Evolutionary conservation across 2,113 vertebrate genomes (phyloP).

Genomic region (Sturnira hondurensis): DNA sequence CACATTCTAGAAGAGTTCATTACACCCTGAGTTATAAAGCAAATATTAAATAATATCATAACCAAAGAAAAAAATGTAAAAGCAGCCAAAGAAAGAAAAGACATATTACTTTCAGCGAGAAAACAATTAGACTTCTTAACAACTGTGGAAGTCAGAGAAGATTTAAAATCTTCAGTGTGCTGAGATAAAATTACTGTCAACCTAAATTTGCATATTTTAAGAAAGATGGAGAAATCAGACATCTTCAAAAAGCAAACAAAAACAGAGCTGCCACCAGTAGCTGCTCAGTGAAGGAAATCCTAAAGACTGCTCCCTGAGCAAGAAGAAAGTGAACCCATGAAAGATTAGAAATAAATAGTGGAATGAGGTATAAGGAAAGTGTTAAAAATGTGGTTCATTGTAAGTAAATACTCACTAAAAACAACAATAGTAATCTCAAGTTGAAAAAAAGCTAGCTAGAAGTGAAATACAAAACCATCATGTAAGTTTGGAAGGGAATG

Average conservation of each 20-base stretch:
- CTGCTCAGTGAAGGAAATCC: background rate
- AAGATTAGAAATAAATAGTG: background rate
- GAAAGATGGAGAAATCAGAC: background rate
- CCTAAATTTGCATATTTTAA: background rate
- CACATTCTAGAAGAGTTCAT: background rate
- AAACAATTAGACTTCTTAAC: background rate
- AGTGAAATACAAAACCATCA: background rate
- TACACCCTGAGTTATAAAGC: background rate
- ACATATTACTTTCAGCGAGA: background rate
- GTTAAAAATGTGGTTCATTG: background rate
- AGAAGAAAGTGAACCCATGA: background rate
- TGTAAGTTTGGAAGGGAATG: background rate
- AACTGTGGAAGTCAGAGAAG: background rate
- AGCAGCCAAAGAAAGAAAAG: background rate
- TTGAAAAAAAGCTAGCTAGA: slow-evolving; percentile 18
- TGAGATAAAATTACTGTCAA: slow-evolving; percentile 34
- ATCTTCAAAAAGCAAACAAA: slow-evolving; percentile 20
- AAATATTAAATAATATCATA: background rate
- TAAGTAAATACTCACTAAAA: slow-evolving; percentile 13
- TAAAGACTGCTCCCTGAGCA: background rate
- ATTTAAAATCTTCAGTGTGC: background rate
- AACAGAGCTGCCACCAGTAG: background rate
- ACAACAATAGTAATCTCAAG: background rate
- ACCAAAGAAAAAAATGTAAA: background rate
- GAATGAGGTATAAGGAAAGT: background rate